Conservation (phyloP, 2,113 vertebrate genomes). For the Noturus placidus region DNA sequence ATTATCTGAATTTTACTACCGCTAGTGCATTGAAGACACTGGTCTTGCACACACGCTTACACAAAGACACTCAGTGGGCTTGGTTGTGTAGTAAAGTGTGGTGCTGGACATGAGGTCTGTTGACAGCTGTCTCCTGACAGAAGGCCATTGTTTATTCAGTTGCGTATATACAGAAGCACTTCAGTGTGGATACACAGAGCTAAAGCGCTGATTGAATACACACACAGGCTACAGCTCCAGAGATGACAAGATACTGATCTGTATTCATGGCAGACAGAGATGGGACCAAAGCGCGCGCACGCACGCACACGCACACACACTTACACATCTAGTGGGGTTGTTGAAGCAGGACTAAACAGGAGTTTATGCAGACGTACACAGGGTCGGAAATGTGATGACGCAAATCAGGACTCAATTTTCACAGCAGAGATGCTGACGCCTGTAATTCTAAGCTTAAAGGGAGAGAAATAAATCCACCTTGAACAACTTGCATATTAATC, state of each 20-base stretch:
- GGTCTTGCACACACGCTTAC: not conserved
- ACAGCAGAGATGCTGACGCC: not conserved
- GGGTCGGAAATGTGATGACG: not conserved
- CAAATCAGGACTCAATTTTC: not conserved
- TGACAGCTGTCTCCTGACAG: conserved; percentile 50
- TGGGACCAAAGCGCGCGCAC: not conserved
- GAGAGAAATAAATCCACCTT: too few relatives aligned
- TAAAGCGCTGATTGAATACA: conserved; percentile 52
- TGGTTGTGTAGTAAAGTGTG: conserved; percentile 26
- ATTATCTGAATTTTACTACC: not conserved
- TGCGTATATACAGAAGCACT: conserved; percentile 48
- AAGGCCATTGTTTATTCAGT: conserved; percentile 52
- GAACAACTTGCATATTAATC: not conserved
- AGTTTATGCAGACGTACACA: conserved; percentile 22
- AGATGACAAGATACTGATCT: conserved; percentile 29
- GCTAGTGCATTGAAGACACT: not conserved
- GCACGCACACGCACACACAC: not conserved
- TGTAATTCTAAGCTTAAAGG: not conserved
- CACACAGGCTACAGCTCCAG: conserved; percentile 35
- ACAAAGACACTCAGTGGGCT: not conserved
- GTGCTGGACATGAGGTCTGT: conserved; percentile 32
- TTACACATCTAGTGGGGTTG: conserved; percentile 16
- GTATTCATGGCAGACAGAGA: conserved; percentile 27
- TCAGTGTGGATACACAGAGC: conserved; percentile 47
- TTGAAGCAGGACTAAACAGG: conserved; percentile 23